Percentiles rank a stretch among this genome's conserved stretches.
These are phyloP conservation scores for Prochilodus magdalenae DNA, from an alignment of 2,113 vertebrate species.

Conservation along the genomic window DNA sequence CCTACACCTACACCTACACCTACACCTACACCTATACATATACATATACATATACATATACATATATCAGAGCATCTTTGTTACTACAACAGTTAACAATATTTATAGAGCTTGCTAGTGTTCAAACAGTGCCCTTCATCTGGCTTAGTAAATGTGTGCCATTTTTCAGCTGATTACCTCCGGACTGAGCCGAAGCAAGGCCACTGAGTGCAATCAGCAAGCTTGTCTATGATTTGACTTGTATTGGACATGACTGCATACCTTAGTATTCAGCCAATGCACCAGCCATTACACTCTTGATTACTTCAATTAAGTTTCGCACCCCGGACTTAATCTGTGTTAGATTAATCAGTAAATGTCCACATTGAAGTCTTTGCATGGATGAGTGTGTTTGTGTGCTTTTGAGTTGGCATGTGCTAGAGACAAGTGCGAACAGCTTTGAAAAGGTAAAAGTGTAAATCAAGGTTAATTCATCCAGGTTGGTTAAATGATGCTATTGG, in stretches of 20 bases:
- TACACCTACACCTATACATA: too few species aligned
- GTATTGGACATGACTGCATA: constrained; percentile 25
- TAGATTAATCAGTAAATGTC: constrained; percentile 35
- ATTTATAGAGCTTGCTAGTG: constrained; percentile 4
- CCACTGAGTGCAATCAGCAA: constrained; percentile 15
- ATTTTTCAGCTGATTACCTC: constrained; percentile 16
- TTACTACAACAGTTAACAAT: constrained; percentile 23
- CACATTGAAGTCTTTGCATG: background rate
- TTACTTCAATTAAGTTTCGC: constrained; percentile 32
- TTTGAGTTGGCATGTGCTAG: background rate
- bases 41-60: too few species aligned
- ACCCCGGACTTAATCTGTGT: constrained; percentile 5
- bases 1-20: too few species aligned
- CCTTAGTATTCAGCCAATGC: constrained; percentile 34
- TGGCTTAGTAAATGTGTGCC: constrained; percentile 3
- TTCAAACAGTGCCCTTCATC: constrained; percentile 13
- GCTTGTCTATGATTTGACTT: constrained; percentile 28
- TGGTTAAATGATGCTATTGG: constrained; percentile 1
- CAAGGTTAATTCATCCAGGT: constrained; percentile 22
- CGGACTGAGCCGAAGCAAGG: constrained; percentile 8
- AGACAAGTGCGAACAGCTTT: background rate
- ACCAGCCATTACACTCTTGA: constrained; percentile 35
- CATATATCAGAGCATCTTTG: too few species aligned
- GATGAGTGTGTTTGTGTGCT: constrained; percentile 41
- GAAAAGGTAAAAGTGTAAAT: background rate